These are phyloP conservation scores for Phlogophora meticulosa DNA, from an alignment of 2,888 invertebrate species.

Conservation along the genomic window DNA sequence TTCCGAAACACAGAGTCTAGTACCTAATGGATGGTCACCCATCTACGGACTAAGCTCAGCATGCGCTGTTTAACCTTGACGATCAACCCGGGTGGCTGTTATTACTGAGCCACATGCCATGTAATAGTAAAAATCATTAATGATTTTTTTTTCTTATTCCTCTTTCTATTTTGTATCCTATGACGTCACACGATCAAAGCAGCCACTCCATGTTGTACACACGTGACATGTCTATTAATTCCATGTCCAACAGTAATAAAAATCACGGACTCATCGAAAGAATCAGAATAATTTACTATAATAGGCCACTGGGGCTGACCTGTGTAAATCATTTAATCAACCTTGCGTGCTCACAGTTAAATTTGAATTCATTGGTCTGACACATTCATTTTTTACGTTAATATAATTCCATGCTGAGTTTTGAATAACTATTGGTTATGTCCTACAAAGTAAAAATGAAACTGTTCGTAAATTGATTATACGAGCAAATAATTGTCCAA, in stretches of 20 bases:
- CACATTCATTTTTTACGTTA: conserved; percentile 31
- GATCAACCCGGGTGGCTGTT: no score
- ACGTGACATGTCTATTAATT: background rate
- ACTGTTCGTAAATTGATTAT: no score
- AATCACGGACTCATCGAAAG: conserved; percentile 18
- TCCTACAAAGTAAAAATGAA: no score
- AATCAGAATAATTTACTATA: conserved; percentile 34
- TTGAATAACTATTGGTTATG: conserved; percentile 1
- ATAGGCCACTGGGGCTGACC: conserved; percentile 13
- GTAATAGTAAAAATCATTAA: no score
- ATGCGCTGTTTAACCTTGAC: no score
- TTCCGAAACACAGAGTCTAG: no score
- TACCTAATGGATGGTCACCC: no score
- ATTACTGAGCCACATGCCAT: no score
- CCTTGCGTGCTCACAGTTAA: conserved; percentile 25
- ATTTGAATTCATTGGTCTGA: conserved; percentile 29
- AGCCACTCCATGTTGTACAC: background rate
- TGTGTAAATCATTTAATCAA: conserved; percentile 39
- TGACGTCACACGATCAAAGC: background rate
- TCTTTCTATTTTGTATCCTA: background rate
- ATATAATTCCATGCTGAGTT: background rate
- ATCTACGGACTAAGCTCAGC: no score
- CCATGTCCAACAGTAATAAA: conserved; percentile 17
- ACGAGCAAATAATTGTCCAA: no score
- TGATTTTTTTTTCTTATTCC: no score